phyloP scores from a whole-genome alignment of 2,113 vertebrate genomes.

The Alligator sinensis region DNA sequence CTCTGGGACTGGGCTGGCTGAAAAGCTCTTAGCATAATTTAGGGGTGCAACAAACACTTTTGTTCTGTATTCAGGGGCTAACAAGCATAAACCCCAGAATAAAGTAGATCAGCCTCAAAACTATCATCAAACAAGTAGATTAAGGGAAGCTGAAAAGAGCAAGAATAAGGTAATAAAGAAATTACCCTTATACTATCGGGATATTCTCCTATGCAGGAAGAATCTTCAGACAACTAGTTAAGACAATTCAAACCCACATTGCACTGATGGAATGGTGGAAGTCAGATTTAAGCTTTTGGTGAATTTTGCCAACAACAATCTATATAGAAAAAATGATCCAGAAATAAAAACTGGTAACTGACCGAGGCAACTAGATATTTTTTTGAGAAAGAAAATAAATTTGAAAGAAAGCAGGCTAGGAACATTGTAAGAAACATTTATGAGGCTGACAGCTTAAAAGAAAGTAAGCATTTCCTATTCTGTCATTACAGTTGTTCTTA shows the following conservation, averaged over 20 bases:
- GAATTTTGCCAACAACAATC: background rate
- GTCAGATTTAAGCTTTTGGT: background rate
- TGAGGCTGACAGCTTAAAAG: background rate
- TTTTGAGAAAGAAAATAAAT: background rate
- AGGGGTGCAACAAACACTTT: background rate
- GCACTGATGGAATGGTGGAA: background rate
- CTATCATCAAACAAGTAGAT: background rate
- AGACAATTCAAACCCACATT: background rate
- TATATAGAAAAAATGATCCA: background rate
- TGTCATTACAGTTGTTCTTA: background rate
- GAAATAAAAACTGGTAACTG: background rate
- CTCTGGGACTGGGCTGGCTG: background rate
- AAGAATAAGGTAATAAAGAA: background rate
- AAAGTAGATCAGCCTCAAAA: background rate
- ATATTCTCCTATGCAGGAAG: accelerated
- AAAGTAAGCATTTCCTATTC: background rate
- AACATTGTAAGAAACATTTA: background rate
- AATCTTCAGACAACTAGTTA: background rate
- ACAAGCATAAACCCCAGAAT: background rate
- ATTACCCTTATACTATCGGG: background rate
- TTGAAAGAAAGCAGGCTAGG: background rate
- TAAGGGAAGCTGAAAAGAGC: background rate
- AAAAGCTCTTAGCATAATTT: background rate
- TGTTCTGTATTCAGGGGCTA: background rate
- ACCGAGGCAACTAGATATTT: background rate